Evolutionary conservation across 2,888 invertebrate species (phyloP).

Genomic region (Andrena camellia): DNA sequence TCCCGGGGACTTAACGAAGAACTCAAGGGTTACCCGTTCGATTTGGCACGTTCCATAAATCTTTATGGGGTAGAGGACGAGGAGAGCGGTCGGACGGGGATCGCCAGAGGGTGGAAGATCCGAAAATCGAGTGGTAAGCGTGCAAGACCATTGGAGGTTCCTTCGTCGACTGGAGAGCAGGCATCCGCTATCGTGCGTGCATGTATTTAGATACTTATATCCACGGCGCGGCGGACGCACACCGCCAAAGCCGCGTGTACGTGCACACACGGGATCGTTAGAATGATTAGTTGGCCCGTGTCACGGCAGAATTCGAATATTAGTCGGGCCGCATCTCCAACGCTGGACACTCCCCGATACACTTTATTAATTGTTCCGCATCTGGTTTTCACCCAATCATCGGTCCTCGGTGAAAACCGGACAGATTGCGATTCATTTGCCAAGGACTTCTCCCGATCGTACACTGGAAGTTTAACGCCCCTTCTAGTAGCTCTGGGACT

Average conservation of each 20-base stretch:
- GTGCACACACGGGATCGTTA: conserved; percentile 72
- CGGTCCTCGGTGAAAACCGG: conserved; percentile 3
- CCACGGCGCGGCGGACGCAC: conserved; percentile 18
- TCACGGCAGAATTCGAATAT: conserved; percentile 81
- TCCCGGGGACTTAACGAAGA: conserved; percentile 74
- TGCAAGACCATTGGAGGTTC: conserved; percentile 66
- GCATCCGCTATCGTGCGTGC: neutral
- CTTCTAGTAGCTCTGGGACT: no score
- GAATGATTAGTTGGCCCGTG: conserved; percentile 80
- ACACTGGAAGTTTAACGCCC: no score
- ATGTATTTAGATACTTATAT: no score
- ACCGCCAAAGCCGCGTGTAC: conserved; percentile 31
- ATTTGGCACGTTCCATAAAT: conserved; percentile 82
- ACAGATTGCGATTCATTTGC: conserved; percentile 17
- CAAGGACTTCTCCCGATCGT: neutral
- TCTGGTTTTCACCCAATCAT: conserved; percentile 30
- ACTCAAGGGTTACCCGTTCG: conserved; percentile 80
- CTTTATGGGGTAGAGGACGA: conserved; percentile 73
- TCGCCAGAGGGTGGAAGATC: conserved; percentile 73
- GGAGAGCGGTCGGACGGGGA: conserved; percentile 70
- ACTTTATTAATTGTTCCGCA: conserved; percentile 68
- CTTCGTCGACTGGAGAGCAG: conserved; percentile 42
- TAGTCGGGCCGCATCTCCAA: conserved; percentile 64
- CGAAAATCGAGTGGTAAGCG: conserved; percentile 71
- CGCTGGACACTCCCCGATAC: conserved; percentile 58